phyloP scores from a whole-genome alignment of 2,888 invertebrate genomes.

The Ectemnius continuus region DNA sequence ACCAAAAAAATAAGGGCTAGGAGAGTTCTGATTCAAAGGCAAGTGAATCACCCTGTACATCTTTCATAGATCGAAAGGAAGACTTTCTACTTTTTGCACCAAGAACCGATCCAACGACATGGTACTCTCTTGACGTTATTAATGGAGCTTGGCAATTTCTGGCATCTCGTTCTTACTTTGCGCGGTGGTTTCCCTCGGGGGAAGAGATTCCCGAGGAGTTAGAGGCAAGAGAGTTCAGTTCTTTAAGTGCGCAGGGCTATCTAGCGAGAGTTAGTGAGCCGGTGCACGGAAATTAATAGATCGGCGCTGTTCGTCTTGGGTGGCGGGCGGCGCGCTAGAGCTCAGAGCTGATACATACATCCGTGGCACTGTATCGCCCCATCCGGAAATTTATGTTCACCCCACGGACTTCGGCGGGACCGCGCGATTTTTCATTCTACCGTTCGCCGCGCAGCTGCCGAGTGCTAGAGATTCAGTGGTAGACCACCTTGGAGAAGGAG shows the following conservation, averaged over 20 bases:
- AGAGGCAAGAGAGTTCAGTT: constrained; percentile 10
- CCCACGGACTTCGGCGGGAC: constrained; percentile 59
- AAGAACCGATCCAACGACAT: too few species aligned
- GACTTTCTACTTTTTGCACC: too few species aligned
- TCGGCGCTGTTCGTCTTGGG: constrained; percentile 49
- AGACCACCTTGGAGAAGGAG: constrained; percentile 28
- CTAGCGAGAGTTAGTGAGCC: constrained; percentile 60
- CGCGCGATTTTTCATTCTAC: constrained; percentile 69
- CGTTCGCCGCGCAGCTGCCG: constrained; percentile 35
- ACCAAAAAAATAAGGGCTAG: too few species aligned
- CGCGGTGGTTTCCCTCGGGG: background rate
- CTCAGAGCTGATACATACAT: constrained; percentile 70
- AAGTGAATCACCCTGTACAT: too few species aligned
- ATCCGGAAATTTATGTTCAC: constrained; percentile 69
- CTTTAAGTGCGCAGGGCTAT: constrained; percentile 45
- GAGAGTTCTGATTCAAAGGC: too few species aligned
- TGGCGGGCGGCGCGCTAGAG: constrained; percentile 37
- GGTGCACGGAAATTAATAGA: constrained; percentile 62
- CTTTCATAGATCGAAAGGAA: too few species aligned
- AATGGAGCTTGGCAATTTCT: too few species aligned
- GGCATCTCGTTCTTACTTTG: background rate
- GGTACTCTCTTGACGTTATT: background rate
- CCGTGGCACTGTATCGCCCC: constrained; percentile 54
- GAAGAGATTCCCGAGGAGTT: background rate
- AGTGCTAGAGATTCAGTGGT: constrained; percentile 13